A percentile compares a stretch with the other conserved stretches of the same genome.
Conservation (phyloP, 2,797 vertebrate species). For the Nasua narica region DNA sequence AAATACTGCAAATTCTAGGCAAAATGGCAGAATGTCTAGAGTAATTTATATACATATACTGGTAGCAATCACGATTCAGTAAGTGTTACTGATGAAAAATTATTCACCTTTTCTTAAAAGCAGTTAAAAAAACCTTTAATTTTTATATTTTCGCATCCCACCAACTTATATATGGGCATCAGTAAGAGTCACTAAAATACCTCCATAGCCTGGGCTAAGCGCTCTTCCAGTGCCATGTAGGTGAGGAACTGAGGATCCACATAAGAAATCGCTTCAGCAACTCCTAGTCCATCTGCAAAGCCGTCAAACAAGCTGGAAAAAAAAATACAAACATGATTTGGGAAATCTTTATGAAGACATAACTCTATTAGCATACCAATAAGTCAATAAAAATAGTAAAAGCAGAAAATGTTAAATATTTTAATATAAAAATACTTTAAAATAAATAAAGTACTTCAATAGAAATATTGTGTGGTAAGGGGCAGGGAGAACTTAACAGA, state of each 20-base stretch:
- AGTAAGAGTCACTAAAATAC: constrained; percentile 73
- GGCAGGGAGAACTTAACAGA: not conserved
- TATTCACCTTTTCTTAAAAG: not conserved
- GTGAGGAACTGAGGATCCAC: constrained; percentile 84
- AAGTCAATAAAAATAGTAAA: not conserved
- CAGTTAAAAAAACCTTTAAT: not conserved
- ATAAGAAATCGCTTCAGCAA: constrained; percentile 84
- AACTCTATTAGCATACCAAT: not conserved
- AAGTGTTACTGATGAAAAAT: not conserved
- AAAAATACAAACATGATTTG: constrained; percentile 19
- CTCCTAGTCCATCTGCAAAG: constrained; percentile 84
- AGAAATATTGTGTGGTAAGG: not conserved
- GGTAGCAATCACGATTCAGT: not conserved
- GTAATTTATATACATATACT: not conserved
- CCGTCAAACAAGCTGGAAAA: constrained; percentile 83
- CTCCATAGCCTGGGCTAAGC: constrained; percentile 87
- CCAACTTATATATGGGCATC: not conserved
- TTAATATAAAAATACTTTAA: not conserved
- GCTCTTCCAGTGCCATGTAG: constrained; percentile 85
- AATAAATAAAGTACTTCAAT: not conserved
- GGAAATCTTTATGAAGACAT: constrained; percentile 5
- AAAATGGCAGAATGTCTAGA: not conserved
- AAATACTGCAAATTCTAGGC: not conserved
- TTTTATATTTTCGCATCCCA: not conserved
- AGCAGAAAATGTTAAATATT: not conserved